phyloP scores from a whole-genome alignment of 2,888 invertebrate species.

The Meganola albula region DNA sequence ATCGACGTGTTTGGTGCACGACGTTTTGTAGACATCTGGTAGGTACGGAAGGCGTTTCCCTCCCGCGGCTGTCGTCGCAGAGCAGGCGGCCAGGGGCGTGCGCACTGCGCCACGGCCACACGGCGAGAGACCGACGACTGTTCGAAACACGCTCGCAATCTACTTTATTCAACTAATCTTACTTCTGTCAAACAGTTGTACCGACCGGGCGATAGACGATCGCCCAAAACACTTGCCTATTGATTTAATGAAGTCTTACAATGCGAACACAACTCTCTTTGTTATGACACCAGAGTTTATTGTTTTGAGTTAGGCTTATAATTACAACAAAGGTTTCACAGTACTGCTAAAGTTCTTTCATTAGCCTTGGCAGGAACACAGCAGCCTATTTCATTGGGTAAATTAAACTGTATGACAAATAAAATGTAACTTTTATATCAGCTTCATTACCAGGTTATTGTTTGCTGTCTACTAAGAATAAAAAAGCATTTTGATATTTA shows the following conservation, averaged over 20 bases:
- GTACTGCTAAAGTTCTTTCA: too few relatives aligned
- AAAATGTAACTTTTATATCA: too few relatives aligned
- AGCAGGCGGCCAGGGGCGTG: slow-evolving; percentile 62
- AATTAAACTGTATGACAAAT: too few relatives aligned
- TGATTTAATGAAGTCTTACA: slow-evolving; percentile 37
- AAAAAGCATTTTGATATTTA: too few relatives aligned
- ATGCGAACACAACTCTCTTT: slow-evolving; percentile 37
- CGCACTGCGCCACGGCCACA: slow-evolving; percentile 56
- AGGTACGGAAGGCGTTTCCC: slow-evolving; percentile 31
- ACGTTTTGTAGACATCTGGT: slow-evolving; percentile 57
- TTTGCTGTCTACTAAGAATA: too few relatives aligned
- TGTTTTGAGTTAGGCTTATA: slow-evolving; percentile 41
- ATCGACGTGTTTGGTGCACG: slow-evolving; percentile 46
- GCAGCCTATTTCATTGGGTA: slow-evolving; percentile 38
- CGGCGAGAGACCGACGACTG: slow-evolving; percentile 42
- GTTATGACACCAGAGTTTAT: slow-evolving; percentile 51
- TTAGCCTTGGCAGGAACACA: slow-evolving; percentile 53
- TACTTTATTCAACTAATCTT: slow-evolving; percentile 63
- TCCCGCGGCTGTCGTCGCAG: slow-evolving; percentile 59
- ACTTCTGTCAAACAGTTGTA: slow-evolving; percentile 54
- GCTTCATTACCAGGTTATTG: too few relatives aligned
- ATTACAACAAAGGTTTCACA: too few relatives aligned
- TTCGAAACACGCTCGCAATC: slow-evolving; percentile 49
- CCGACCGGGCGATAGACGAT: slow-evolving; percentile 39
- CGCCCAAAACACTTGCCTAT: slow-evolving; percentile 42